These are phyloP conservation scores for Astreopora myriophthalma DNA, from an alignment of 64 coral and sea anemone genomes.

Conservation along the genomic window DNA sequence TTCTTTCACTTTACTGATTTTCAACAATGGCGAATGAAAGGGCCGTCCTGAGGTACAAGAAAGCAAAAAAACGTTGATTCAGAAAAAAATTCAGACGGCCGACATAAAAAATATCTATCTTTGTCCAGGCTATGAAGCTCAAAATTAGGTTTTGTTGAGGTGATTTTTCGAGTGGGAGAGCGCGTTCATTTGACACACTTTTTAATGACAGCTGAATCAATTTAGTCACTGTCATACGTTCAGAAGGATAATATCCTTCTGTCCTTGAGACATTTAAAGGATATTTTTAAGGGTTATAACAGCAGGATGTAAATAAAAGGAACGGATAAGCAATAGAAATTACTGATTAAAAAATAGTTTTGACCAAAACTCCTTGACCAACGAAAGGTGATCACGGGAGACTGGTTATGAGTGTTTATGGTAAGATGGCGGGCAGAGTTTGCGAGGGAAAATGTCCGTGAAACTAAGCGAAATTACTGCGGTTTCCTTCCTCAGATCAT, in stretches of 20 bases:
- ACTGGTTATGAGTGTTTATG: neutral
- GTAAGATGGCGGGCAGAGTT: neutral
- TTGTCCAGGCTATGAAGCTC: neutral
- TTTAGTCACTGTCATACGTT: neutral
- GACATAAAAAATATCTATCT: neutral
- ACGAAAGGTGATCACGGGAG: no score
- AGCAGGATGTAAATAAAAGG: neutral
- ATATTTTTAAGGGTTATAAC: neutral
- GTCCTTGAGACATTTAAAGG: neutral
- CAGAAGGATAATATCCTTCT: neutral
- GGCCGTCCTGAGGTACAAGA: no score
- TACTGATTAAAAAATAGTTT: neutral
- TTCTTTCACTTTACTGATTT: no score
- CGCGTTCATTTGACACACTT: neutral
- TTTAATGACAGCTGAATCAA: conserved; percentile 23
- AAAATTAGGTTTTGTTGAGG: no score
- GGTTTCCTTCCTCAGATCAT: conserved; percentile 18
- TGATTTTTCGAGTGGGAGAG: neutral
- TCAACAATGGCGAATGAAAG: no score
- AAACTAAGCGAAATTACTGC: conserved; percentile 16
- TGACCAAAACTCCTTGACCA: neutral
- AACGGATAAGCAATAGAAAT: neutral
- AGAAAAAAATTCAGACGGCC: no score
- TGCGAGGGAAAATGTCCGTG: neutral
- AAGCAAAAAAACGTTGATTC: no score